Base-by-base conservation (phyloP, 2,113 vertebrate species). In the Planiliza haematocheilus region DNA sequence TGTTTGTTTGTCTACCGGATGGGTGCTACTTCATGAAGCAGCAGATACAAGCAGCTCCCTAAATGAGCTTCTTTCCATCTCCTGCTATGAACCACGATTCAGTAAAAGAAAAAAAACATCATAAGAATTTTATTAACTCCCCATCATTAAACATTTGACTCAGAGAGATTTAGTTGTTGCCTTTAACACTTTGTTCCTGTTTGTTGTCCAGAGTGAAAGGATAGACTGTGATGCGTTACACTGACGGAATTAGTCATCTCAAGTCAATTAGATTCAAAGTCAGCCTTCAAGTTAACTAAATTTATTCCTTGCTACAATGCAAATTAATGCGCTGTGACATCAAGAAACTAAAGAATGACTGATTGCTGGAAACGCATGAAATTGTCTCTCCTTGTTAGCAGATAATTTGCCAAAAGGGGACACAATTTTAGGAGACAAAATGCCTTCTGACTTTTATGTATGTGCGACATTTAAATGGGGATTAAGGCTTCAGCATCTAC, bases 21-120 rank as follows among this genome's bases (percentile, higher is more conserved):
- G 52, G 78, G 68, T 74, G 70, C 21, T 67, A 72, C 85, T 82
- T 89, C 72, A 79, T 80, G 85, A 85, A 64, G 63, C 79, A 63
- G 84, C 72, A 76, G 71, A 83, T 73, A 70, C 73, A 78, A 82
- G 82, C 77, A 80, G 56, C 81, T 81, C 70, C 69, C 67, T 56
- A 86, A 88, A 89, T 81, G 42, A 80, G 71, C 63, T 52, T 83
- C 72, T 74, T 37, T 42, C 69, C 45, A 16, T 74, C 74, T 80
- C 68, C 70, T 76, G 67, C 75, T 52, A 62, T 72, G 81, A 78
- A 39, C 71, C 76, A 81, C 65, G 74, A 82, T 73, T 70, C 48
- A 73, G 57, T n/a, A n/a, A 53, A 48, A 75, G 67, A 68, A 66
- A 21, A 34, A 71, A 85, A 79, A 8, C n/a, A 17, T 51, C 24